Evolutionary conservation across 2,797 vertebrate genomes (phyloP).

Genomic region (Hippoglossus hippoglossus): DNA sequence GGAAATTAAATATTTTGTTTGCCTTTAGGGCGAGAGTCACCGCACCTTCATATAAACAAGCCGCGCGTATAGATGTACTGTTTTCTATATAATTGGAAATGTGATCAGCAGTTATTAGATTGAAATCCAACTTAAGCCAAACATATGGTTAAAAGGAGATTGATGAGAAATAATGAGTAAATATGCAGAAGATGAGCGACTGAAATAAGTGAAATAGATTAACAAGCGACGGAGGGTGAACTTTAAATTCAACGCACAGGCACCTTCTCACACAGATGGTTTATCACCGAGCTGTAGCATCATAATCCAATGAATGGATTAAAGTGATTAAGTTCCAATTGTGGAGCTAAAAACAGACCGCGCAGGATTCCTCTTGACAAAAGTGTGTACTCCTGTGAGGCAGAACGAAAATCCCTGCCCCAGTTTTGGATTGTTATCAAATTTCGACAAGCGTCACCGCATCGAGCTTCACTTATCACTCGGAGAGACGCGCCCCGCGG

Average conservation of each 20-base stretch:
- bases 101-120: constrained; percentile 13
- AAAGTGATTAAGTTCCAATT: constrained; percentile 76
- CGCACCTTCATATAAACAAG: constrained; percentile 17
- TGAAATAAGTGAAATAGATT: constrained; percentile 7
- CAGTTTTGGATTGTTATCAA: constrained; percentile 62
- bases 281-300: constrained; percentile 55
- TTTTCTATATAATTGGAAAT: constrained; percentile 24
- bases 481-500: background rate
- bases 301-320: constrained; percentile 77
- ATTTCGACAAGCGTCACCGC: constrained; percentile 44
- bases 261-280: constrained; percentile 68
- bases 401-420: constrained; percentile 52
- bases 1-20: constrained; percentile 64
- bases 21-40: constrained; percentile 53
- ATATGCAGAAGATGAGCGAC: constrained; percentile 19
- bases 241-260: constrained; percentile 53
- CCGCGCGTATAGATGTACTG: constrained; percentile 27
- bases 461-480: constrained; percentile 47
- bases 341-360: constrained; percentile 75
- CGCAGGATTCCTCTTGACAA: constrained; percentile 66
- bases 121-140: constrained; percentile 18
- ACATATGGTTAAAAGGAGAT: constrained; percentile 19
- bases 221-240: constrained; percentile 47
- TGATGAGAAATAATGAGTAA: constrained; percentile 29
- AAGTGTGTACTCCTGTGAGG: constrained; percentile 68